Percentiles rank a stretch among this genome's conserved stretches.
These are phyloP conservation scores for Clivina fossor DNA, from an alignment of 2,888 invertebrate genomes.

Conservation along the genomic window DNA sequence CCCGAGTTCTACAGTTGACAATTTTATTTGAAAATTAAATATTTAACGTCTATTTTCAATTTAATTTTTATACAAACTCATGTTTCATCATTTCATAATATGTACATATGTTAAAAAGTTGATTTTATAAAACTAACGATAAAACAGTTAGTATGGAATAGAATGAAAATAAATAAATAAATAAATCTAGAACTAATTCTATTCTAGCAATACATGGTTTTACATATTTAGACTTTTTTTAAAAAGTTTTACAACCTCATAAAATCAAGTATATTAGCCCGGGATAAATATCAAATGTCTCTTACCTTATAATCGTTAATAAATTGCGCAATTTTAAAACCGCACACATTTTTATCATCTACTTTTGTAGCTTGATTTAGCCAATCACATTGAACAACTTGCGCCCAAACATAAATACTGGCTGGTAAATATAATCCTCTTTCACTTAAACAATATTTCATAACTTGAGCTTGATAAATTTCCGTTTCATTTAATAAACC, in stretches of 20 bases:
- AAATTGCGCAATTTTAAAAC: conserved; percentile 57
- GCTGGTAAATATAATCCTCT: conserved; percentile 52
- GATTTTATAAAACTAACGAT: too few species aligned
- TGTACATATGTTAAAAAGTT: too few species aligned
- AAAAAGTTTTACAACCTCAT: not conserved
- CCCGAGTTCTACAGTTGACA: too few species aligned
- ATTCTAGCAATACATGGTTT: not conserved
- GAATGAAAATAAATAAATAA: not conserved
- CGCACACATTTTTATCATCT: conserved; percentile 58
- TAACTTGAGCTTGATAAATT: conserved; percentile 47
- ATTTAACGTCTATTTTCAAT: too few species aligned
- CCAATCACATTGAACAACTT: conserved; percentile 63
- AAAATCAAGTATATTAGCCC: not conserved
- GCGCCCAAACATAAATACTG: conserved; percentile 57
- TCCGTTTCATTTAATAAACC: conserved; percentile 59
- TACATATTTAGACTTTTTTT: not conserved
- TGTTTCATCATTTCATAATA: too few species aligned
- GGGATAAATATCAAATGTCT: conserved; percentile 3
- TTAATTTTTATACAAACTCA: too few species aligned
- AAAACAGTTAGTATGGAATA: not conserved
- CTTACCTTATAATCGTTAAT: conserved; percentile 64
- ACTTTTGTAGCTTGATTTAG: conserved; percentile 61
- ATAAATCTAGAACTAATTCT: not conserved
- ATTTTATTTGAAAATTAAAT: too few species aligned
- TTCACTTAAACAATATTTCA: conserved; percentile 47